Percentiles rank a stretch among this genome's conserved stretches.
Conservation (phyloP, 1,140 invertebrate species). For the Gonatopus flavifemur region DNA sequence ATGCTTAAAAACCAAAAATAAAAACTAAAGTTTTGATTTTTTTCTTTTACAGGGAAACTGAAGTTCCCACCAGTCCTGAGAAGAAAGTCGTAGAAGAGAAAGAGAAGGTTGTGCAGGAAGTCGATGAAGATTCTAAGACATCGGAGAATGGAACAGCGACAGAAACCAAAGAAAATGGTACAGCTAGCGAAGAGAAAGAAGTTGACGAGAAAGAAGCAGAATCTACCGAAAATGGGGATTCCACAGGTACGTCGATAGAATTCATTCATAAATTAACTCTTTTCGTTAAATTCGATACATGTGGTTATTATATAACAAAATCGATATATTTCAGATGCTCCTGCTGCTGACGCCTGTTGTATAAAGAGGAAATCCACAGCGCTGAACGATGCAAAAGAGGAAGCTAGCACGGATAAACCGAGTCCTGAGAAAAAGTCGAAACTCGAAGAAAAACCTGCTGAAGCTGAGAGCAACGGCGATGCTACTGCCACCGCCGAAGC, state of each 20-base stretch:
- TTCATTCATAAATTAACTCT: too few species aligned
- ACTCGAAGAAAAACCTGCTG: slow-evolving; percentile 64
- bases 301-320: not conserved
- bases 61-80: slow-evolving; percentile 62
- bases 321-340: slow-evolving; percentile 38
- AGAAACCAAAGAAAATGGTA: slow-evolving; percentile 59
- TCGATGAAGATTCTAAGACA: slow-evolving; percentile 52
- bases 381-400: slow-evolving; percentile 59
- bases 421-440: slow-evolving; percentile 74
- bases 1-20: not conserved
- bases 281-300: too few species aligned
- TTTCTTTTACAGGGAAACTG: slow-evolving; percentile 48
- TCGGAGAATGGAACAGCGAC: slow-evolving; percentile 55
- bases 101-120: slow-evolving; percentile 46
- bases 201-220: slow-evolving; percentile 61
- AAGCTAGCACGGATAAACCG: slow-evolving; percentile 58
- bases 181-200: slow-evolving; percentile 53
- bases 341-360: slow-evolving; percentile 50
- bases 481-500: slow-evolving; percentile 70
- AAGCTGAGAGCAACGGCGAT: slow-evolving; percentile 61
- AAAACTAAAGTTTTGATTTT: too few species aligned
- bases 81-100: slow-evolving; percentile 57
- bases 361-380: slow-evolving; percentile 73
- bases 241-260: slow-evolving; percentile 51
- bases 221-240: slow-evolving; percentile 64